phyloP scores from a whole-genome alignment of 2,797 vertebrate species.

The Alosa sapidissima region DNA sequence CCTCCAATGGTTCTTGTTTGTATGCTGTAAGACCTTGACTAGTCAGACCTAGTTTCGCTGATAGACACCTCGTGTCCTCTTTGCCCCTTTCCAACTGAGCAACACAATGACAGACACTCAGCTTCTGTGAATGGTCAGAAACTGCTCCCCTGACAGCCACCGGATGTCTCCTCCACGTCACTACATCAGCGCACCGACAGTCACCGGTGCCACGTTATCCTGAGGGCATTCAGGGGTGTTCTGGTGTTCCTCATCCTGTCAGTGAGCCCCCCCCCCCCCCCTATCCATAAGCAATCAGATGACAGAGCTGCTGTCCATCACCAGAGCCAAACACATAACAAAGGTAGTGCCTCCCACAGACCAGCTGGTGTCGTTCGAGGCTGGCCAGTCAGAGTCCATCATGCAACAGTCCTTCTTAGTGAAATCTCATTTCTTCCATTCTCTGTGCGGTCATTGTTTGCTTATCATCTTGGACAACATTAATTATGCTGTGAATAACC shows the following conservation, averaged over 20 bases:
- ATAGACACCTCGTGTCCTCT: not conserved
- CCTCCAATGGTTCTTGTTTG: not conserved
- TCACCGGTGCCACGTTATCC: too few relatives aligned
- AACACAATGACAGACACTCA: not conserved
- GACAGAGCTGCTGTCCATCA: not conserved
- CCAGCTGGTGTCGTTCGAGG: not conserved
- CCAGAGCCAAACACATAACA: not conserved
- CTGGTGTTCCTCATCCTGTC: too few relatives aligned
- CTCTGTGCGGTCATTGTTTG: not conserved
- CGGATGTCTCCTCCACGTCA: not conserved
- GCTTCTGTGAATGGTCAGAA: not conserved
- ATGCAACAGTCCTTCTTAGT: not conserved
- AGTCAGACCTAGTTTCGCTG: not conserved
- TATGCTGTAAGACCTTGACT: not conserved
- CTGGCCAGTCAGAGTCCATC: not conserved
- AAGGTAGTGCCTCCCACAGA: not conserved
- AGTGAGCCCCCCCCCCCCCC: too few relatives aligned
- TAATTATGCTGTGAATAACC: not conserved
- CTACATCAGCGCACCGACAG: not conserved
- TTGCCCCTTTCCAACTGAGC: not conserved
- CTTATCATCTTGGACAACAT: not conserved
- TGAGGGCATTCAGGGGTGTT: too few relatives aligned
- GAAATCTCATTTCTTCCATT: not conserved
- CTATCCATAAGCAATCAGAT: not conserved
- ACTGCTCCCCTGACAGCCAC: not conserved